Evolutionary conservation across 2,888 invertebrate species (phyloP).

Genomic region (Hyppa rectilinea): DNA sequence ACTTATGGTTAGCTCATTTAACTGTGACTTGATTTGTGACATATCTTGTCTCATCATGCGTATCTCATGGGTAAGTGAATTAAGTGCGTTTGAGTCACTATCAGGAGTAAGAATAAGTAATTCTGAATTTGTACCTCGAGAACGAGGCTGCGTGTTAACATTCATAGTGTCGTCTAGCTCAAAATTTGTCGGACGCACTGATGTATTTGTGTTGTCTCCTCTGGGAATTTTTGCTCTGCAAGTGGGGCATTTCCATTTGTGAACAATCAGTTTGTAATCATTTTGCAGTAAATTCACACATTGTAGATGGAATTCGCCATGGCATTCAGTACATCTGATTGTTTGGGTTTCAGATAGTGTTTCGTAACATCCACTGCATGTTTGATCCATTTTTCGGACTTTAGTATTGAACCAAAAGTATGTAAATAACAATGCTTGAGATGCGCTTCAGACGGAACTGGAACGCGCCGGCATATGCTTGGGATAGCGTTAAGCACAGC

Average conservation of each 20-base stretch:
- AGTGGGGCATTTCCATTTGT: no score
- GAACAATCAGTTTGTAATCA: no score
- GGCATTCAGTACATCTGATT: not conserved
- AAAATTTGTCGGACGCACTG: no score
- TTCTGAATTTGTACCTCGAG: no score
- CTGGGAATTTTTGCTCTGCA: no score
- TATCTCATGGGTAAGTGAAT: not conserved
- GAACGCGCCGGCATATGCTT: not conserved
- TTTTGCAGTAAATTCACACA: not conserved
- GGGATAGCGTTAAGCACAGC: not conserved
- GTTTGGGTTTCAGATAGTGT: not conserved
- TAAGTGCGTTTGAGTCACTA: not conserved
- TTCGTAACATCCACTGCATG: no score
- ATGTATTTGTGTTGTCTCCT: no score
- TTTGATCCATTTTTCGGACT: no score
- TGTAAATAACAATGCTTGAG: not conserved
- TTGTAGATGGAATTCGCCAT: not conserved
- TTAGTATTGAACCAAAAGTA: no score
- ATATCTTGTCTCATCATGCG: not conserved
- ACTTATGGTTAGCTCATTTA: not conserved
- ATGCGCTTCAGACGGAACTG: not conserved
- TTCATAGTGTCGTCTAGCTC: no score
- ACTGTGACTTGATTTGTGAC: not conserved
- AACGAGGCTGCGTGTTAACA: no score
- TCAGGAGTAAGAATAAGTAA: no score